Evolutionary conservation across 2,797 vertebrate species (phyloP).

Genomic region (Chromis chromis): DNA sequence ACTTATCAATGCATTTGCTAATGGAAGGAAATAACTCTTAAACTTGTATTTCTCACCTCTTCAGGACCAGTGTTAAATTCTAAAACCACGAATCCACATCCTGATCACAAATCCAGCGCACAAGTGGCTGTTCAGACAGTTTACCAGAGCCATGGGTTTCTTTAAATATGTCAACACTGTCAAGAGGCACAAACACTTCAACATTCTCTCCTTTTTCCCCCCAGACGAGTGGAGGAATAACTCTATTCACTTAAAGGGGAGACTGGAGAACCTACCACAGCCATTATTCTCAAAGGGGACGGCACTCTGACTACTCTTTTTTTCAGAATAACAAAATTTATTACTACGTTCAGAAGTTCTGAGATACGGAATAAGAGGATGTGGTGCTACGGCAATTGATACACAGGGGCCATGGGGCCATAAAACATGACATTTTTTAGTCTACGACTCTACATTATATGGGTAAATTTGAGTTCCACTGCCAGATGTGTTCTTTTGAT

Average conservation of each 20-base stretch:
- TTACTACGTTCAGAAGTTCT: neutral
- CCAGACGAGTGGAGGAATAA: neutral
- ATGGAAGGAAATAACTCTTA: neutral
- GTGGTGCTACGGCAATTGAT: neutral
- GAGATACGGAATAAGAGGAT: neutral
- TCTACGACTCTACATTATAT: neutral
- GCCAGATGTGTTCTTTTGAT: neutral
- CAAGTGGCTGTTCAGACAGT: conserved; percentile 10
- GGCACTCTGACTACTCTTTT: no score
- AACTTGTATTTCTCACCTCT: neutral
- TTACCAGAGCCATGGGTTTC: conserved; percentile 17
- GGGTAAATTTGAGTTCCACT: neutral
- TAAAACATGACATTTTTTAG: neutral
- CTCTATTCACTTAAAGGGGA: neutral
- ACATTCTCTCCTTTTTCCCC: neutral
- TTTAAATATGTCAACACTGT: conserved; percentile 22
- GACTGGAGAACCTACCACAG: neutral
- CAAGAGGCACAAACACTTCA: conserved; percentile 12
- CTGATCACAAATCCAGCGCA: neutral
- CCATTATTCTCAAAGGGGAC: neutral
- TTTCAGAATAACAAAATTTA: neutral
- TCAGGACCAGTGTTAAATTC: neutral
- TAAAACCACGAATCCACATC: conserved; percentile 10
- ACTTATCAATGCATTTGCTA: neutral
- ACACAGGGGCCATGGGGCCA: neutral